phyloP scores from a whole-genome alignment of 2,797 vertebrate genomes.

The Cetoscarus ocellatus region DNA sequence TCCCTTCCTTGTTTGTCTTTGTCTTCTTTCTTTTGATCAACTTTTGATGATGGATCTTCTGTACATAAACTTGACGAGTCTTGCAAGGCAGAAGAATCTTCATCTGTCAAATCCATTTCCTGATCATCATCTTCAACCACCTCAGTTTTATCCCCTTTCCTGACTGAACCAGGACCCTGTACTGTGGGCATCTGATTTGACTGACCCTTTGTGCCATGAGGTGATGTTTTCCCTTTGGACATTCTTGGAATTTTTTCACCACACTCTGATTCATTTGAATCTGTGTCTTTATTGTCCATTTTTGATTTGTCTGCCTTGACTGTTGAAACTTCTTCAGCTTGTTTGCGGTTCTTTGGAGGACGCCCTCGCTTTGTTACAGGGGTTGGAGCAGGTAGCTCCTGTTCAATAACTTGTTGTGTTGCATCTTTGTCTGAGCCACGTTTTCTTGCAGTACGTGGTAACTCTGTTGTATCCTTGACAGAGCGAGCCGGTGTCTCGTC shows the following conservation, averaged over 20 bases:
- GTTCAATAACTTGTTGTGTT: slow-evolving; percentile 72
- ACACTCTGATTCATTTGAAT: slow-evolving; percentile 85
- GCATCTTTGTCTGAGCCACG: slow-evolving; percentile 89
- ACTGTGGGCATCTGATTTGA: slow-evolving; percentile 73
- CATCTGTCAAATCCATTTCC: slow-evolving; percentile 74
- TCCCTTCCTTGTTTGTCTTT: slow-evolving; percentile 72
- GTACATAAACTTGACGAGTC: slow-evolving; percentile 69
- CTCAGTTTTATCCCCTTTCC: slow-evolving; percentile 88
- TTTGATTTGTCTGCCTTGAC: slow-evolving; percentile 86
- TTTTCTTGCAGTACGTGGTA: slow-evolving; percentile 90
- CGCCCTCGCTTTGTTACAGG: slow-evolving; percentile 86
- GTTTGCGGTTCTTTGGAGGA: slow-evolving; percentile 93
- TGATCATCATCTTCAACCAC: slow-evolving; percentile 71
- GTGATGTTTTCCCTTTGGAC: slow-evolving; percentile 91
- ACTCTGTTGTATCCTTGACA: slow-evolving; percentile 88
- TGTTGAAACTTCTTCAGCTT: slow-evolving; percentile 84
- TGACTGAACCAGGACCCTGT: slow-evolving; percentile 73
- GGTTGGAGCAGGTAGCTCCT: slow-evolving; percentile 82
- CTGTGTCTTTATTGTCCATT: slow-evolving; percentile 86
- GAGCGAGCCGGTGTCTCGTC: slow-evolving; percentile 86
- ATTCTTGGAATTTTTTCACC: slow-evolving; percentile 85
- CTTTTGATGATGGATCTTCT: slow-evolving; percentile 55
- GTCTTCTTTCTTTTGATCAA: slow-evolving; percentile 84
- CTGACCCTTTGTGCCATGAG: slow-evolving; percentile 84
- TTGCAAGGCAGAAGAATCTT: slow-evolving; percentile 55